These are phyloP conservation scores for Coelinius sp. DNA, from an alignment of 2,888 invertebrate species.

Conservation along the genomic window DNA sequence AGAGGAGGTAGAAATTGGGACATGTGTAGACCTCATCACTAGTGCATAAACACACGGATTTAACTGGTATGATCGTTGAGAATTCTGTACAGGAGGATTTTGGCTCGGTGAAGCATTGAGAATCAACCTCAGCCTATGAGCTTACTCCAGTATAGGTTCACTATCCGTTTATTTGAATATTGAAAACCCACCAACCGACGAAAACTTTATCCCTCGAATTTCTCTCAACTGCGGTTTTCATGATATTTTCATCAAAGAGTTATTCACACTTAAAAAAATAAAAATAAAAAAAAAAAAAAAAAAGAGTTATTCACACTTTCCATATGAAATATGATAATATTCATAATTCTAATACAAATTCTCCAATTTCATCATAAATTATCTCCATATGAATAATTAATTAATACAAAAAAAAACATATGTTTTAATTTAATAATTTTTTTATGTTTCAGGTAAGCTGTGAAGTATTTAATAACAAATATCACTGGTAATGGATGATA, in stretches of 20 bases:
- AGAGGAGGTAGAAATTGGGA: neutral
- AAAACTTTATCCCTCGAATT: neutral
- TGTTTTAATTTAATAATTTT: slow-evolving; percentile 10
- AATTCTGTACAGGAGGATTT: neutral
- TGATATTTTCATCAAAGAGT: too few relatives aligned
- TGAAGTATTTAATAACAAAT: neutral
- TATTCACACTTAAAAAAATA: too few relatives aligned
- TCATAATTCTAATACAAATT: too few relatives aligned
- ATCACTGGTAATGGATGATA: neutral
- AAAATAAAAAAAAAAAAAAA: too few relatives aligned
- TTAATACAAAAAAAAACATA: too few relatives aligned
- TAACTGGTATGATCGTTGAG: neutral
- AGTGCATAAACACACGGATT: neutral
- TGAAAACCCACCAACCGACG: neutral
- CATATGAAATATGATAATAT: too few relatives aligned
- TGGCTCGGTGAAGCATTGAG: neutral
- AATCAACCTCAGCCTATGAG: neutral
- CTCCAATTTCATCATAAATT: neutral
- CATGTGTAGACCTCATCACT: neutral
- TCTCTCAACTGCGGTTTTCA: neutral
- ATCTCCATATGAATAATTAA: too few relatives aligned
- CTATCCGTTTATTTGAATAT: neutral
- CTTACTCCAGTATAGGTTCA: neutral
- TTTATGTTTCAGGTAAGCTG: slow-evolving; percentile 51
- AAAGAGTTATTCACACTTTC: too few relatives aligned